Evolutionary conservation across 2,888 invertebrate genomes (phyloP).

Genomic region (Lepidochitona cinerea): DNA sequence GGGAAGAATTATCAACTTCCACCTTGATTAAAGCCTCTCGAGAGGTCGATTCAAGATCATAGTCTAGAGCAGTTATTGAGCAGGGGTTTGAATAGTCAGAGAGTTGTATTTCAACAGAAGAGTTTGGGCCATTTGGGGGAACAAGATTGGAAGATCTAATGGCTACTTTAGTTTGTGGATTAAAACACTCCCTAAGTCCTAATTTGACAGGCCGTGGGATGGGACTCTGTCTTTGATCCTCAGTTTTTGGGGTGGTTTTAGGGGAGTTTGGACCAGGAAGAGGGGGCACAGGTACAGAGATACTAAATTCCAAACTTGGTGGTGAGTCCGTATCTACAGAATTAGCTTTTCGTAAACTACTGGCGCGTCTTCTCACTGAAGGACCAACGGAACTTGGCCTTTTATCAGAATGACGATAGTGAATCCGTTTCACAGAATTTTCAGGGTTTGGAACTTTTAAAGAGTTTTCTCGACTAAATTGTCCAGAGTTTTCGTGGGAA

Average conservation of each 20-base stretch:
- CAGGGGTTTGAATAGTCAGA: conserved; percentile 55
- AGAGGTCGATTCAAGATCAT: not conserved
- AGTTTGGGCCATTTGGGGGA: conserved; percentile 32
- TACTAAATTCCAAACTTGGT: not conserved
- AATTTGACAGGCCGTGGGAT: conserved; percentile 50
- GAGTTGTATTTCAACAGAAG: conserved; percentile 43
- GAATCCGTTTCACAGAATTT: not conserved
- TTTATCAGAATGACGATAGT: not conserved
- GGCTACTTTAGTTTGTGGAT: conserved; percentile 16
- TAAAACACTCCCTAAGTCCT: conserved; percentile 47
- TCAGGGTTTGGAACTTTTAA: not conserved
- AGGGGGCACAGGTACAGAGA: not conserved
- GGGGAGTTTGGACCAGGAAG: not conserved
- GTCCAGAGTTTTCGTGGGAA: not conserved
- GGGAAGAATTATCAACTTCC: not conserved
- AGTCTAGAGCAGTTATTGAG: conserved; percentile 38
- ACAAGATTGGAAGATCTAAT: conserved; percentile 15
- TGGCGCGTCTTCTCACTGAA: not conserved
- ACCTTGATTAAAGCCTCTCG: not conserved
- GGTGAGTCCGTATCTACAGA: not conserved
- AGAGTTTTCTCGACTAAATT: not conserved
- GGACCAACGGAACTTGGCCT: conserved; percentile 4
- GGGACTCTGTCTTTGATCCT: conserved; percentile 28
- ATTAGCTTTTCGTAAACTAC: not conserved
- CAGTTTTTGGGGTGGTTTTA: not conserved